phyloP scores from a whole-genome alignment of 2,797 vertebrate species.

The Rhabdomys pumilio region DNA sequence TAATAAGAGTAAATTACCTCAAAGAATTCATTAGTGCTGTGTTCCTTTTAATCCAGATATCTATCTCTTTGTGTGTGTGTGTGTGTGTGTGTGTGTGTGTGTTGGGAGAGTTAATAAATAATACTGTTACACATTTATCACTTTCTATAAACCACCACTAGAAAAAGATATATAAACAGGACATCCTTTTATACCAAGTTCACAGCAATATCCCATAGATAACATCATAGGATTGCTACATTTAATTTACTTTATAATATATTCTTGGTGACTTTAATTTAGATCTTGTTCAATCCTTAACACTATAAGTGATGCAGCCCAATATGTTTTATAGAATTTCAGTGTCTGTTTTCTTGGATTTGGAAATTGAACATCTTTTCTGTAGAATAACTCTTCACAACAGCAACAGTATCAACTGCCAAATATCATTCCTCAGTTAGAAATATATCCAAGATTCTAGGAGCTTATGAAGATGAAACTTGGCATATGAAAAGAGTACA shows the following conservation, averaged over 20 bases:
- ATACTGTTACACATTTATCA: background rate
- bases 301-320: background rate
- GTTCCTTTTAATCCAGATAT: background rate
- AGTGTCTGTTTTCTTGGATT: slow-evolving; percentile 20
- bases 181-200: background rate
- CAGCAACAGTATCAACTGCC: slow-evolving; percentile 9
- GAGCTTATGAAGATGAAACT: slow-evolving; percentile 20
- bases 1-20: background rate
- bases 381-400: background rate
- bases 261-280: slow-evolving; percentile 7
- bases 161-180: background rate
- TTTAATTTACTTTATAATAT: slow-evolving; percentile 16
- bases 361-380: slow-evolving; percentile 1
- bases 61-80: background rate
- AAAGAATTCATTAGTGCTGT: background rate
- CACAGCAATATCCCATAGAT: background rate
- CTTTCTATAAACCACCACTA: background rate
- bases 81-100: background rate
- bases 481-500: background rate
- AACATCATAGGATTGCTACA: background rate
- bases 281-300: background rate
- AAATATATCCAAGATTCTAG: slow-evolving; percentile 64
- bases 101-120: background rate
- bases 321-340: background rate
- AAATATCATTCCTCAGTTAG: slow-evolving; percentile 69